phyloP scores from a whole-genome alignment of 2,888 invertebrate species.

The Drosophila anomelani region DNA sequence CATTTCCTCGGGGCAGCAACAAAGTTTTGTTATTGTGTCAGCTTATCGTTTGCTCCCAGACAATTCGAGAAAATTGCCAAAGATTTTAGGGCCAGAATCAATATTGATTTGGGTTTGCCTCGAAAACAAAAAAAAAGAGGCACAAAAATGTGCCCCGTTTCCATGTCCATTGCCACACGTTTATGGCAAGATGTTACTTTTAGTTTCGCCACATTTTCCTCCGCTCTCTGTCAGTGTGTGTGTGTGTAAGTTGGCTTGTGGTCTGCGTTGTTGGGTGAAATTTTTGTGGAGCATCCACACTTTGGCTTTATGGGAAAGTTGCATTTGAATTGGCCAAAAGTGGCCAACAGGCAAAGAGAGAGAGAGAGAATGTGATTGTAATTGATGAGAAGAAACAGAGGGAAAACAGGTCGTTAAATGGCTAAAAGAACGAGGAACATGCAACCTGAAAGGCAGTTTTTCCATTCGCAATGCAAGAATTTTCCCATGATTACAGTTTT shows the following conservation, averaged over 20 bases:
- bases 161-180: slow-evolving; percentile 16
- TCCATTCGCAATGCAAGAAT: slow-evolving; percentile 8
- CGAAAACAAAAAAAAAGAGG: slow-evolving; percentile 3
- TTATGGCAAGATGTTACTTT: slow-evolving; percentile 41
- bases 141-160: neutral
- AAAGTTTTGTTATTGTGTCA: slow-evolving; percentile 29
- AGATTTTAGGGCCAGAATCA: slow-evolving; percentile 32
- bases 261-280: slow-evolving; percentile 30
- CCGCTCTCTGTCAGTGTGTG: neutral
- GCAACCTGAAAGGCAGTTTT: slow-evolving; percentile 9
- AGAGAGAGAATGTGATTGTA: slow-evolving; percentile 28
- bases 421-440: slow-evolving; percentile 14
- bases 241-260: neutral
- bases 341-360: slow-evolving; percentile 19
- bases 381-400: slow-evolving; percentile 25
- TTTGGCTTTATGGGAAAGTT: slow-evolving; percentile 46
- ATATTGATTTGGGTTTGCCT: slow-evolving; percentile 38
- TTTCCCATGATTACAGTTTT: slow-evolving; percentile 22
- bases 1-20: slow-evolving; percentile 12
- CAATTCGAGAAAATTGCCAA: slow-evolving; percentile 23
- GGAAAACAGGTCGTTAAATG: slow-evolving; percentile 42
- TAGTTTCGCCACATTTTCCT: slow-evolving; percentile 38
- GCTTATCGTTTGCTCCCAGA: slow-evolving; percentile 27
- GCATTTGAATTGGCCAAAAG: slow-evolving; percentile 43
- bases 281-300: slow-evolving; percentile 34